These are phyloP conservation scores for Drosophila ustulata DNA, from an alignment of 2,888 invertebrate genomes.

Conservation along the genomic window DNA sequence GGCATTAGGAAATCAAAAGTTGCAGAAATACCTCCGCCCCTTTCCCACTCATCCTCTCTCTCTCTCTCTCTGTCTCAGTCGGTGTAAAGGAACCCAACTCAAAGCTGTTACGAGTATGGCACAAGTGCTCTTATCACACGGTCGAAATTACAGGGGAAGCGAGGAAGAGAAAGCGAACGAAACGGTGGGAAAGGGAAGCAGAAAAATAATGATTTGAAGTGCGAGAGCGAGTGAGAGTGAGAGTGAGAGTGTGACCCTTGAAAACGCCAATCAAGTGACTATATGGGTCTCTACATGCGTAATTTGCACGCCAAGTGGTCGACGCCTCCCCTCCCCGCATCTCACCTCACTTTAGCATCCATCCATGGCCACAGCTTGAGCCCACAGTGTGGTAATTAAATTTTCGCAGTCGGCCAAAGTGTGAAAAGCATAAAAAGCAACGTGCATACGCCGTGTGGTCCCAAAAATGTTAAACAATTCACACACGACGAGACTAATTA, in stretches of 20 bases:
- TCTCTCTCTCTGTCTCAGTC: too few relatives aligned
- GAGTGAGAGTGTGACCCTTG: constrained; percentile 69
- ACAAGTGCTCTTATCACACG: constrained; percentile 32
- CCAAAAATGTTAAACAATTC: constrained; percentile 79
- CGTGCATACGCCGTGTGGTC: constrained; percentile 70
- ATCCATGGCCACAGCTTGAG: constrained; percentile 7
- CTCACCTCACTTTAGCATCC: neutral
- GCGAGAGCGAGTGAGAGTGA: neutral
- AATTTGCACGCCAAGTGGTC: constrained; percentile 75
- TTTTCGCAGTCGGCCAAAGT: constrained; percentile 68
- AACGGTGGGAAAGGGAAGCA: too few relatives aligned
- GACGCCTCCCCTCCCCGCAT: constrained; percentile 6
- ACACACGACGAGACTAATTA: constrained; percentile 75
- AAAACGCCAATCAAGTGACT: constrained; percentile 75
- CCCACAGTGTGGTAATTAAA: constrained; percentile 66
- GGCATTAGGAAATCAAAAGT: constrained; percentile 3
- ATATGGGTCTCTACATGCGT: constrained; percentile 68
- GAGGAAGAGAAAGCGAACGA: neutral
- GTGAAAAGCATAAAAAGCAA: constrained; percentile 77
- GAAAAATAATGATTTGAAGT: too few relatives aligned
- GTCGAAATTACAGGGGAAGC: constrained; percentile 18
- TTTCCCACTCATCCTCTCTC: too few relatives aligned
- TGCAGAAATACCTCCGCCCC: neutral
- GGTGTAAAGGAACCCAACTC: constrained; percentile 19
- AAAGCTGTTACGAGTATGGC: constrained; percentile 2